These are phyloP conservation scores for Zosterops hypoxanthus DNA, from an alignment of 2,113 vertebrate genomes.

Conservation along the genomic window DNA sequence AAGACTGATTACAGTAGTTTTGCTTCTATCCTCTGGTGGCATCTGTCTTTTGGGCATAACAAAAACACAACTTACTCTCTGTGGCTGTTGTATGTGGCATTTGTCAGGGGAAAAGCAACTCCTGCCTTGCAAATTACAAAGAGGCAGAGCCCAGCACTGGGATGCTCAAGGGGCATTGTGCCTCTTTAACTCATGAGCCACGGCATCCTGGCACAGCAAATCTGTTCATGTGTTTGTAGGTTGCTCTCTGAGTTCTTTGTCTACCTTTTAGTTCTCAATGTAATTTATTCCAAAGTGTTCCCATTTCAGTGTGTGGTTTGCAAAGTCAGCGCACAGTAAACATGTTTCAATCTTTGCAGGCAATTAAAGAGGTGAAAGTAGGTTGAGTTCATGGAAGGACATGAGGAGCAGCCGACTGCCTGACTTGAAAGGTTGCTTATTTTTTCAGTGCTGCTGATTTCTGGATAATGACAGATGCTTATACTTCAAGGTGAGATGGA, in stretches of 20 bases:
- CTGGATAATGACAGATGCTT: background rate
- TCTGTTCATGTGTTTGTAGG: background rate
- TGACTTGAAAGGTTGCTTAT: background rate
- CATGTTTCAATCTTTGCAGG: background rate
- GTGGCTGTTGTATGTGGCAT: background rate
- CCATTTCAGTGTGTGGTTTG: background rate
- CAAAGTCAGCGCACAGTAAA: conserved; percentile 20
- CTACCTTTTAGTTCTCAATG: background rate
- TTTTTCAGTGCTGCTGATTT: conserved; percentile 4
- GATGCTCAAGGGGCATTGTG: background rate
- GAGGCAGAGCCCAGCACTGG: background rate
- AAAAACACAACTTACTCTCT: background rate
- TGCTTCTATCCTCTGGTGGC: background rate
- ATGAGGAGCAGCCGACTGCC: background rate
- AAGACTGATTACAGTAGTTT: background rate
- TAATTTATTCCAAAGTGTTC: conserved; percentile 24
- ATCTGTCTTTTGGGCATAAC: background rate
- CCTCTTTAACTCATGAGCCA: background rate
- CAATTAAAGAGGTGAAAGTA: conserved; percentile 43
- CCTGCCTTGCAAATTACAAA: background rate
- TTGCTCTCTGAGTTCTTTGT: background rate
- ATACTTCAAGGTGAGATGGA: conserved; percentile 2
- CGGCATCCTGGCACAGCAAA: background rate
- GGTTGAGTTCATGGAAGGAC: conserved; percentile 38
- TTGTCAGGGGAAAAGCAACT: background rate